These are phyloP conservation scores for Procapra przewalskii DNA, from an alignment of 2,113 vertebrate species.

Conservation along the genomic window DNA sequence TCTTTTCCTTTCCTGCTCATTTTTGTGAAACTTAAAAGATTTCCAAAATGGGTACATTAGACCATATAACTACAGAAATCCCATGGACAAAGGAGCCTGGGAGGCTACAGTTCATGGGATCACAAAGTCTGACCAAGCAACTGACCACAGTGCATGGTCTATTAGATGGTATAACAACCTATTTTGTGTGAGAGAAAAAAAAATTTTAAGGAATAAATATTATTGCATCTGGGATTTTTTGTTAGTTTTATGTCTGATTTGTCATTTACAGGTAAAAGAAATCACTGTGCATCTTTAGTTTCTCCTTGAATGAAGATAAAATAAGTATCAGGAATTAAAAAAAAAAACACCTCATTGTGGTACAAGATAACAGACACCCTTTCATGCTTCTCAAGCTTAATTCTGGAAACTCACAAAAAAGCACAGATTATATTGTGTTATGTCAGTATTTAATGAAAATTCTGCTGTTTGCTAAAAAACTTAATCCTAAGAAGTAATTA, in stretches of 20 bases:
- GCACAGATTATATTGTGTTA: not conserved
- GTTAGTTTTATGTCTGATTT: not conserved
- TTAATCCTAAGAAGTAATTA: not conserved
- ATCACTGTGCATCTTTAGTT: not conserved
- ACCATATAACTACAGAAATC: not conserved
- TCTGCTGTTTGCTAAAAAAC: not conserved
- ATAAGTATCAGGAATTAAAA: not conserved
- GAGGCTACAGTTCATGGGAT: not conserved
- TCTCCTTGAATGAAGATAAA: slow-evolving; percentile 28
- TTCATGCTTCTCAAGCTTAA: slow-evolving; percentile 20
- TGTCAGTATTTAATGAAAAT: slow-evolving; percentile 4
- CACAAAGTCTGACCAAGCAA: not conserved
- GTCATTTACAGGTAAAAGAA: not conserved
- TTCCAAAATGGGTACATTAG: not conserved
- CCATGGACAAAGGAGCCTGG: not conserved
- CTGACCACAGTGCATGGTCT: not conserved
- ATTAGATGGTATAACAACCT: not conserved
- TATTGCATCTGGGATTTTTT: not conserved
- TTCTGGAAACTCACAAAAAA: slow-evolving; percentile 5
- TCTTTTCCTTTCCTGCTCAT: not conserved
- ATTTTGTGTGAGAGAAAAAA: not conserved
- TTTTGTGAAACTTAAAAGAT: not conserved
- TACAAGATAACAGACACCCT: not conserved
- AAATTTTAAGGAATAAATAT: not conserved
- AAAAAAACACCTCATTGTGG: not conserved